Evolutionary conservation across 2,797 vertebrate genomes (phyloP), one percentile per base, ranked within the genome.

Genomic region (Gymnopithys bicolor): DNA sequence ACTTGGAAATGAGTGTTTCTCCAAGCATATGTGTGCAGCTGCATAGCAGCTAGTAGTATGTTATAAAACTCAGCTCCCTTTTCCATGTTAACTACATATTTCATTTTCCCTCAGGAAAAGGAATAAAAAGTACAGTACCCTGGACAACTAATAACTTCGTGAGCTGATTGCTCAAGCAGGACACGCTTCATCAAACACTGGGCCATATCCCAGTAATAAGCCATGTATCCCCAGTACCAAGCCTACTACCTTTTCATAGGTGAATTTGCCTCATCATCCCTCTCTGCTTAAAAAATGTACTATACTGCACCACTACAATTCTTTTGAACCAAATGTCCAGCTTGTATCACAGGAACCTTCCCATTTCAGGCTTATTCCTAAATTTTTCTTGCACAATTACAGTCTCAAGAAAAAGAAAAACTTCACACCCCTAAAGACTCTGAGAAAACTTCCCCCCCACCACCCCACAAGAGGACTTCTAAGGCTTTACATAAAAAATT

Each of bases 401-500:
- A 93, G 87, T 90, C 87, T 85, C 62, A 79, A 91, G 93, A 79
- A 79, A 94, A 91, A 84, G 66, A 91, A 94, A 75, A 93, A 95
- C 82, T 71, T 94, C 90, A 90, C 95, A 82, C 77, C 68, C 91
- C 85, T 80, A 95, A 71, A 96, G 83, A 91, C 95, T 95, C 95
- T 83, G 89, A 95, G 90, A 89, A 90, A 91, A 94, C 78, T 63
- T 84, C 80, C 97, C 64, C 69, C 28, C 41, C 41, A 43, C 41
- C 16, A 59, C 46, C 69, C 88, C 89, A 87, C 93, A 93, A 97
- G 95, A 98, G 96, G 95, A 97, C 96, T 94, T 97, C 97, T 94
- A 97, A 97, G 96, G 96, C 94, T 94, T 95, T 93, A 95, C 95
- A 96, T 91, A 93, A 75, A 93, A 96, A 96, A 94, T 95, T 94